These are phyloP conservation scores for Caloenas nicobarica DNA, from an alignment of 2,113 vertebrate genomes.

Conservation along the genomic window DNA sequence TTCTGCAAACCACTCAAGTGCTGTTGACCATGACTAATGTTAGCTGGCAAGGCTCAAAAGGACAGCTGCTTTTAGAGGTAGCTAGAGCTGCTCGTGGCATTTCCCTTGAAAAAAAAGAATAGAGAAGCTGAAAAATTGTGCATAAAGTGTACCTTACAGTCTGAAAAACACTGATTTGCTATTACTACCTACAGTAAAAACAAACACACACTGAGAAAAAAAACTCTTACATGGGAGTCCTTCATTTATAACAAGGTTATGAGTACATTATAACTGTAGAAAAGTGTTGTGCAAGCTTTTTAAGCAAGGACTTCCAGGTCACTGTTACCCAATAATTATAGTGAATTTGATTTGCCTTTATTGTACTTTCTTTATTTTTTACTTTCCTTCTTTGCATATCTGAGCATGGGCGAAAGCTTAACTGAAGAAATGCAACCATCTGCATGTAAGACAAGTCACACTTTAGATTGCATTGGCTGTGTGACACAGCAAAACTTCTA, in stretches of 20 bases:
- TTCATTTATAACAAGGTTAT: background rate
- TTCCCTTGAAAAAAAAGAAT: background rate
- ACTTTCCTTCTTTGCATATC: background rate
- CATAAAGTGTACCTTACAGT: background rate
- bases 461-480: background rate
- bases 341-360: background rate
- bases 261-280: background rate
- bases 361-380: background rate
- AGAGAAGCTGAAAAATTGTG: background rate
- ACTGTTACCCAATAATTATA: background rate
- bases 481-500: background rate
- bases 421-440: background rate
- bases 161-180: background rate
- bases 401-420: background rate
- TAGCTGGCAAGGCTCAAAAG: background rate
- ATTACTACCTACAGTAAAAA: background rate
- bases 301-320: background rate
- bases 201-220: background rate
- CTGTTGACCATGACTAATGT: slow-evolving; percentile 38
- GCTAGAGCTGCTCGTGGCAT: background rate
- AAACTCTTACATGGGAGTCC: background rate
- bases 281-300: background rate
- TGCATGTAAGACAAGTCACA: background rate
- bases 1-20: background rate
- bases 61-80: background rate